Evolutionary conservation across 2,113 vertebrate genomes (phyloP), one percentile per base, ranked within the genome.

Genomic region (Tetraodon nigroviridis): DNA sequence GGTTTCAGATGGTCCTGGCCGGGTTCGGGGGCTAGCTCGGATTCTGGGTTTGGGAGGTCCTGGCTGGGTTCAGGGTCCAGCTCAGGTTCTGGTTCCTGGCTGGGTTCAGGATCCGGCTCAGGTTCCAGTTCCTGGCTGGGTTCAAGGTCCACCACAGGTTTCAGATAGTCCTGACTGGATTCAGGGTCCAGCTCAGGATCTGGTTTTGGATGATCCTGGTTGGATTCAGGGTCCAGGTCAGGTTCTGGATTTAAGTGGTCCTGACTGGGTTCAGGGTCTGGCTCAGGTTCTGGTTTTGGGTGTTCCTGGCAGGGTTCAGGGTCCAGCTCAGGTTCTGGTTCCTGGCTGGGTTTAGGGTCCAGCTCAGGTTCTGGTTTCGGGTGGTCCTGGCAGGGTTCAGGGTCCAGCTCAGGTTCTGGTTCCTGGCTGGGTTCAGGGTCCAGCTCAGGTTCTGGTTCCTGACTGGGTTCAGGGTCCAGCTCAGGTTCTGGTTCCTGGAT

Each of bases 271-370:
- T 54, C 17, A 11, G 60, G 63, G 2, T 63, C 18, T 46, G 52
- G 13, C 1, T 41, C 2, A n/a, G n/a, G n/a, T n/a, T n/a, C n/a
- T 19, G 41, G 46, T 18, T 69, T 47, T 8, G 51, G 51, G 11
- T 69, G 42, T 12, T 5, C 3, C 68, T 19, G 0, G n/a, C n/a
- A n/a, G n/a, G n/a, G n/a, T n/a, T n/a, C n/a, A n/a, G n/a, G n/a
- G n/a, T n/a, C n/a, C n/a, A 54, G 73, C 11, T 78, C 63, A 6
- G 69, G 62, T 13, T 50, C 48, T 11, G 48, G 18, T 29, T 29
- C 27, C 27, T 29, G 27, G 27, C 27, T 29, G 27, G 27, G 27
- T 4, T 62, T 22, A 20, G 27, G 45, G 2, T 51, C 44, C 1
- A 42, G 22, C 3, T 71, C 65, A 1, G 40, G 66, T 0, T 70